Evolutionary conservation across 2,888 invertebrate species (phyloP), one percentile per base, ranked within the genome.

Genomic region (Drosophila picticornis): DNA sequence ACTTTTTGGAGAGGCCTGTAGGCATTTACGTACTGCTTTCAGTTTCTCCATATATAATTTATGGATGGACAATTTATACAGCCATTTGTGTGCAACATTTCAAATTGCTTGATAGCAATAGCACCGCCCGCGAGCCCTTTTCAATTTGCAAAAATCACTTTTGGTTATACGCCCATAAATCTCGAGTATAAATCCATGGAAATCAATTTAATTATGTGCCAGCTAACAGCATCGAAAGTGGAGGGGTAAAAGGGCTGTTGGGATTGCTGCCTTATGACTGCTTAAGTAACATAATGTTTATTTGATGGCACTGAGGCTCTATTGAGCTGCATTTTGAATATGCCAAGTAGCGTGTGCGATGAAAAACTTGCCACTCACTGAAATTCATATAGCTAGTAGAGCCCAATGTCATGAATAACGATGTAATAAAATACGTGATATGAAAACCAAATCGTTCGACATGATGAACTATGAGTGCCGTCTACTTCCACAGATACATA

Each of bases 371-470:
- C 81, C 77, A 67, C 72, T 65, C 60, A 72, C 61, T 75, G 79
- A 79, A 61, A 72, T 68, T 74, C 80, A 79, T 80, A 80, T 53
- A 64, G 59, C 70, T 48, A 36, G 22, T 57, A 22, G 46, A 50
- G 69, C 75, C 71, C 80, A 79, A 87, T 84, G 84, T 81, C 88
- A 87, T 85, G 85, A 85, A 88, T 87, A 84, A 88, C 87, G 88
- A 88, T 86, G 88, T 88, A 88, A 88, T 88, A 88, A 88, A 88
- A 87, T 88, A 88, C 88, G 88, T 88, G 88, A 87, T 87, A 85
- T 85, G 88, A 87, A 88, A 88, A 29, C 75, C 68, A 84, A 88
- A 70, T 66, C 38, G 51, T 11, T 19, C 34, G 50, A 58, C 90
- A 84, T 88, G 90, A 84, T 84, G 90, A 90, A 84, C 84, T 90